Evolutionary conservation across 1,140 invertebrate genomes (phyloP), one percentile per base, ranked within the genome.

Genomic region (Aphis craccivora): DNA sequence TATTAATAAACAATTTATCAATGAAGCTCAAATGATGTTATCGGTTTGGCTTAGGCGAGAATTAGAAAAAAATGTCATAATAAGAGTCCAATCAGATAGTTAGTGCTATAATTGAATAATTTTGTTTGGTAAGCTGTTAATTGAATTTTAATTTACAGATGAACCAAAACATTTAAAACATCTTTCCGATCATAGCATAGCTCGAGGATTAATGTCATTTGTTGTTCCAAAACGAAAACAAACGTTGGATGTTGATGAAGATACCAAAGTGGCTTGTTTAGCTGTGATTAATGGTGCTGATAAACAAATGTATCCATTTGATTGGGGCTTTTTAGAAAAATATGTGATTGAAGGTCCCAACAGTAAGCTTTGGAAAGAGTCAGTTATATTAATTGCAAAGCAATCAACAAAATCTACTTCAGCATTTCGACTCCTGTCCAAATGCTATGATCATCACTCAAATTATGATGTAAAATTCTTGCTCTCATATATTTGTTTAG

Each of bases 121-220:
- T 1, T 37, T 89, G 5, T 89, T 37, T 89, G 6, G 0, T 35
- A 40, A 40, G 22, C 14, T 9, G 14, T 40, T 53, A 55, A 37
- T 55, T 89, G 0, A 37, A 37, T 40, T 25, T 25, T 55, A 18
- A 23, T 55, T 93, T 93, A 14, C n/a, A 93, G 91, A 93, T 86
- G 91, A 93, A 93, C 91, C 91, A 53, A 93, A 93, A 40, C 22
- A 51, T 40, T 93, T 93, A 86, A 93, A 86, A 86, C 91, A 93
- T 55, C 76, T 93, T 30, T 45, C 91, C 14, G 35, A 55, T 9
- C 14, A 84, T 40, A 93, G 91, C 35, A 93, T 93, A 86, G 91
- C 91, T 25, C 45, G 81, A 40, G 91, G 81, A 86, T 93, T 93
- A 86, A 86, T 93, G 45, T 86, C 91, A 53, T 93, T 84, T 86